Conservation (phyloP, 2,113 vertebrate genomes). For the Diphyllodes magnificus region DNA sequence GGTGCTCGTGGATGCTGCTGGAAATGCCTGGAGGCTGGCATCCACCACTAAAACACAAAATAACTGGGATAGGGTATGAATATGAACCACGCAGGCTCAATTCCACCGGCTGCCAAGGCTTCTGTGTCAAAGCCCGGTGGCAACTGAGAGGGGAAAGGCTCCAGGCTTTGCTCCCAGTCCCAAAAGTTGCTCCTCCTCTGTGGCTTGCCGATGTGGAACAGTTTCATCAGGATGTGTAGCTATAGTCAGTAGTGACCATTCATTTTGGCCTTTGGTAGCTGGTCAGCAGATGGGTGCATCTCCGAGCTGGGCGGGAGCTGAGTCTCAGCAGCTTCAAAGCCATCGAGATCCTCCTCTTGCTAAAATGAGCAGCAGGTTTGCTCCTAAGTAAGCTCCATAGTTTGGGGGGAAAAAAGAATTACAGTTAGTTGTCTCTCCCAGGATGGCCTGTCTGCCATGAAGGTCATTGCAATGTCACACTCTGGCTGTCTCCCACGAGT, state of each 20-base stretch:
- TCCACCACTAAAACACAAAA: not conserved
- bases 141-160: not conserved
- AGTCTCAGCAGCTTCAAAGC: not conserved
- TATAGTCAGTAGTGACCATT: not conserved
- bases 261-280: not conserved
- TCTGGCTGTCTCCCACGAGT: not conserved
- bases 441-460: not conserved
- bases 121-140: not conserved
- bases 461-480: not conserved
- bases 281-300: not conserved
- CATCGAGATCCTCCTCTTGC: not conserved
- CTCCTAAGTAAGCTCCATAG: not conserved
- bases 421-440: not conserved
- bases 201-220: not conserved
- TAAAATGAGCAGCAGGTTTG: not conserved
- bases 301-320: not conserved
- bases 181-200: rapidly evolving
- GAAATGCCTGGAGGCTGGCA: not conserved
- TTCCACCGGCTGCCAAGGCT: not conserved
- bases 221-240: rapidly evolving
- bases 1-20: not conserved
- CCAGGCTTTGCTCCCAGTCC: not conserved
- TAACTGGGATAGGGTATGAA: rapidly evolving
- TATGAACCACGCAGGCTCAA: rapidly evolving
- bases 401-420: rapidly evolving